Evolutionary conservation across 2,797 vertebrate species (phyloP), one percentile per base, ranked within the genome.

Genomic region (Kryptolebias ocellatus): DNA sequence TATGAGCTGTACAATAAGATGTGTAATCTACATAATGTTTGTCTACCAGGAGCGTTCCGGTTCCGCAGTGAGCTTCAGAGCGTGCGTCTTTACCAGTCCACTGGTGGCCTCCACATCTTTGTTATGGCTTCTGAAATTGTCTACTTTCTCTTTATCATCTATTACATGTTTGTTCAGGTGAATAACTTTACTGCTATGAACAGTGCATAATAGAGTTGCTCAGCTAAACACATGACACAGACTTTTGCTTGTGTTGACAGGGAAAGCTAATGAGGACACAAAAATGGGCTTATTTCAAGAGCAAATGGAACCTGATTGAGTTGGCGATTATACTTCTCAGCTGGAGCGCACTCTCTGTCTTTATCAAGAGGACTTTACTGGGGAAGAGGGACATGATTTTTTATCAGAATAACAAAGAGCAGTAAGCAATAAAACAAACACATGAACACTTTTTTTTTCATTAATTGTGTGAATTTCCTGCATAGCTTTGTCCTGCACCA

Each of bases 151-250:
- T 98, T 99, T 45, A 92, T 98, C 68, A 67, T 96, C 67, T 96
- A 98, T 87, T 98, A 98, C 88, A 98, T 99, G 96, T 87, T 91
- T 74, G 74, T 94, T 18, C 97, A 99, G 95, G 98, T 98, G 82
- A 17, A 62, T 11, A 3, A 39, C 2, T 70, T 63, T 20, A 42
- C 37, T 27, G 1, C 3, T 1, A 29, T 42, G 8, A 29, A 1
- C 37, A n/a, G 2, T 42, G 1, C 39, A 31, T 10, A 2, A 16
- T 53, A 7, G 5, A 46, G 16, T 12, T 54, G 15, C 34, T 64
- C 3, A 49, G 5, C 4, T n/a, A 4, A 12, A 52, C 34, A 17
- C 18, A 20, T 57, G n/a, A 61, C 53, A 57, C 29, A 39, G 10
- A n/a, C 27, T 74, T 0, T 28, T 66, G 7, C 73, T n/a, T 2